Evolutionary conservation across 2,888 invertebrate genomes (phyloP), one percentile per base, ranked within the genome.

Genomic region (Drosophila rellima): DNA sequence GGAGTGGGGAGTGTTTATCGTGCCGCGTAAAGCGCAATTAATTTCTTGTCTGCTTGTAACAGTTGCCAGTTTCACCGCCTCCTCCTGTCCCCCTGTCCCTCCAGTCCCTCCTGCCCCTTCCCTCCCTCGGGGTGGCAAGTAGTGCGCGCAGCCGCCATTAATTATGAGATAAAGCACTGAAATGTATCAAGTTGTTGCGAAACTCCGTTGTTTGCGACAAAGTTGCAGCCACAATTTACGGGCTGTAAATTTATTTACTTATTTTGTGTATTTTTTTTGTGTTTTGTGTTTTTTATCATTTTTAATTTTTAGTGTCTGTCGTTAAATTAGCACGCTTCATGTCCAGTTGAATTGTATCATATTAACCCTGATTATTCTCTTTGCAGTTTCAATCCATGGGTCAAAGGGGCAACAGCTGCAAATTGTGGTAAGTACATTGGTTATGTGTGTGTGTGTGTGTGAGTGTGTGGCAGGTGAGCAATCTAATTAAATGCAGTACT

Each of bases 81-180:
- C 11, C 11, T 1, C 26, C 26, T 7, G n/a, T n/a, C n/a, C n/a
- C n/a, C n/a, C n/a, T n/a, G n/a, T n/a, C n/a, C n/a, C n/a, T 7
- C 26, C 26, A 7, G 26, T 7, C 6, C 26, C 26, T 29, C 7
- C 2, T 26, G 3, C 17, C 55, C 44, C 31, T 17, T 7, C 33
- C 39, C 35, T 6, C 52, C 20, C 55, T 26, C 35, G 23, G 23
- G 18, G 48, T 44, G 47, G 56, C 42, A 63, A 75, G 57, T 64
- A 45, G 64, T 48, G 35, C 55, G 62, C 70, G 35, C 74, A 82
- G 83, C 83, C 76, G 76, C 89, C 85, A 85, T 85, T 85, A 85
- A 85, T 85, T 89, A 89, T 89, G 85, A 85, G 85, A 89, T 85
- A 89, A 85, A 84, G 85, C 88, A 89, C 82, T 89, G 87, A 85